Evolutionary conservation across 2,888 invertebrate genomes (phyloP), one percentile per base, ranked within the genome.

Genomic region (Tenthredo livida): DNA sequence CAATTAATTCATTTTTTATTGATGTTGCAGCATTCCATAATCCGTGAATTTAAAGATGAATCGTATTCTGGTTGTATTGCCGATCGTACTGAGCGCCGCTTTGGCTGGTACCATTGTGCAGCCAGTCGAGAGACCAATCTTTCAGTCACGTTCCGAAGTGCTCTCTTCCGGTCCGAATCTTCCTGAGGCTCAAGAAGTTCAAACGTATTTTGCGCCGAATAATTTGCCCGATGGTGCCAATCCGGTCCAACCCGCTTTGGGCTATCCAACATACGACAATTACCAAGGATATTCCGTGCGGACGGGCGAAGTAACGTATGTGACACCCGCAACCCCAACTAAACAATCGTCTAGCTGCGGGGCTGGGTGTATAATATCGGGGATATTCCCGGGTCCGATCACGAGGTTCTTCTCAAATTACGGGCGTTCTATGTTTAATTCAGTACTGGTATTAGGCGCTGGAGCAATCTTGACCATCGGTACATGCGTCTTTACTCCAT

Each of bases 401-500:
- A 84, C 88, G n/a, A 88, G 84, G 5, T 87, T 87, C 40, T 85
- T 90, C 3, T 6, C 90, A 2, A 40, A 86, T 0, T 89, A 90
- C 84, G 90, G 88, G 0, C 50, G 75, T 2, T 88, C 86, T 29
- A 4, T 89, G 1, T 83, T 88, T 37, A 86, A 89, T 17, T 82
- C 89, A 7, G 21, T 89, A 0, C 43, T 89, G 10, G 90, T 95
- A 6, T 89, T 95, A 5, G 85, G 95, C 6, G 90, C 95, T 82
- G 95, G 95, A 4, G 94, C 94, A n/a, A 91, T 95, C 9, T 92
- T 96, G 3, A 93, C 95, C 0, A 93, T 95, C 0, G 94, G 95
- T 0, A 92, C 96, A 0, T 96, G 96, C 90, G 94, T 95, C 0
- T 94, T 96, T 86, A 96, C 96, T 0, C 95, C 96, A 10, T 89